phyloP scores from a whole-genome alignment of 2,113 vertebrate genomes.

The Calcarius ornatus region DNA sequence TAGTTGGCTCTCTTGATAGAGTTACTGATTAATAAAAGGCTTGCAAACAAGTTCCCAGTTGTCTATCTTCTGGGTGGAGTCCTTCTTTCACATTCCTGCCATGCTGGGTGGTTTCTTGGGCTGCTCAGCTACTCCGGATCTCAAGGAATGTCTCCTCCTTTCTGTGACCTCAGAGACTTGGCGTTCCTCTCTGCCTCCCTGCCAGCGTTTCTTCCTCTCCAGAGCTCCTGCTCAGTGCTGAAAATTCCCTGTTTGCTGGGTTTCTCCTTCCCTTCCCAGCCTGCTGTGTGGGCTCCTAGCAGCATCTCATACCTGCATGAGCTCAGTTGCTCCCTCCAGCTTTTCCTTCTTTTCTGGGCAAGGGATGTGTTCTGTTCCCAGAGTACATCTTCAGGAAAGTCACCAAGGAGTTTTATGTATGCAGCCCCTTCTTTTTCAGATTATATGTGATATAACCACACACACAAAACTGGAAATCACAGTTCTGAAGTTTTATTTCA shows the following conservation, averaged over 20 bases:
- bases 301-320: fast-evolving
- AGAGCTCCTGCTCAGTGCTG: background rate
- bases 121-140: background rate
- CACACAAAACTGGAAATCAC: background rate
- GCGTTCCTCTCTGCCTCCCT: background rate
- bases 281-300: background rate
- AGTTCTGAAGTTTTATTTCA: background rate
- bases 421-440: background rate
- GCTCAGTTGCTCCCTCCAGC: background rate
- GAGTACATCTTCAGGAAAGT: background rate
- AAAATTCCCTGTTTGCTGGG: background rate
- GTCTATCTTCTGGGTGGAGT: constrained; percentile 29
- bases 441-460: background rate
- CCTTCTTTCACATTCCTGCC: constrained; percentile 24
- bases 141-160: constrained; percentile 28
- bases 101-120: constrained; percentile 10
- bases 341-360: background rate
- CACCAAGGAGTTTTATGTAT: background rate
- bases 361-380: background rate
- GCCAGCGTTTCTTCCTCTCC: background rate
- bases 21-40: constrained; percentile 1
- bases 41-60: background rate
- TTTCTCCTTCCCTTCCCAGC: background rate
- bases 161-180: constrained; percentile 18
- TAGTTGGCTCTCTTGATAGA: background rate